A percentile compares a stretch with the other conserved stretches of the same genome.
Evolutionary conservation across 2,797 vertebrate species (phyloP).

Genomic region (Danionella dracula): DNA sequence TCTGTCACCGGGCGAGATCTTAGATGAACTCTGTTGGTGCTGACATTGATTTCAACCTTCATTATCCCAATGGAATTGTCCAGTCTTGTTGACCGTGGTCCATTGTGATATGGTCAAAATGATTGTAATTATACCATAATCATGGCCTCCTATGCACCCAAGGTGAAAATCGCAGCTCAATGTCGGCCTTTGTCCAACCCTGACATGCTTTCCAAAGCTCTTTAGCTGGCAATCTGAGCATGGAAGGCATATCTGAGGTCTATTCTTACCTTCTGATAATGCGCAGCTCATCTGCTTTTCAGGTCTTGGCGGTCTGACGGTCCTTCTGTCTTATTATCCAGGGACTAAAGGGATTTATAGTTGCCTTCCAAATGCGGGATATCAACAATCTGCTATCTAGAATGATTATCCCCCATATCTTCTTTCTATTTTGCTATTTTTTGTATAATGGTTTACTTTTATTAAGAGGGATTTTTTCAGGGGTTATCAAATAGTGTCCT

Average conservation of each 20-base stretch:
- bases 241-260: neutral
- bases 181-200: neutral
- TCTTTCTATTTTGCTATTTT: too few relatives aligned
- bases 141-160: neutral
- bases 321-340: slow-evolving; percentile 2
- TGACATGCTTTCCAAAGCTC: neutral
- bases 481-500: too few relatives aligned
- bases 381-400: slow-evolving; percentile 3
- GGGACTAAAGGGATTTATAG: neutral
- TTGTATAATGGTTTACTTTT: too few relatives aligned
- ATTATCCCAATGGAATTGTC: slow-evolving; percentile 15
- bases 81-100: slow-evolving; percentile 6
- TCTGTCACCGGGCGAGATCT: neutral
- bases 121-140: slow-evolving; percentile 5
- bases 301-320: neutral
- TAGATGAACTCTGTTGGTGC: neutral
- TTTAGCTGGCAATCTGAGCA: neutral
- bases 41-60: slow-evolving; percentile 9
- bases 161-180: neutral
- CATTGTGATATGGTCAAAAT: neutral
- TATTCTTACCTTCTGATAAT: neutral
- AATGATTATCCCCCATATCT: neutral
- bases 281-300: neutral
- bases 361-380: neutral
- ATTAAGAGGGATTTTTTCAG: too few relatives aligned